phyloP scores from a whole-genome alignment of 2,888 invertebrate genomes.

The Macrosoma leucophasiata region DNA sequence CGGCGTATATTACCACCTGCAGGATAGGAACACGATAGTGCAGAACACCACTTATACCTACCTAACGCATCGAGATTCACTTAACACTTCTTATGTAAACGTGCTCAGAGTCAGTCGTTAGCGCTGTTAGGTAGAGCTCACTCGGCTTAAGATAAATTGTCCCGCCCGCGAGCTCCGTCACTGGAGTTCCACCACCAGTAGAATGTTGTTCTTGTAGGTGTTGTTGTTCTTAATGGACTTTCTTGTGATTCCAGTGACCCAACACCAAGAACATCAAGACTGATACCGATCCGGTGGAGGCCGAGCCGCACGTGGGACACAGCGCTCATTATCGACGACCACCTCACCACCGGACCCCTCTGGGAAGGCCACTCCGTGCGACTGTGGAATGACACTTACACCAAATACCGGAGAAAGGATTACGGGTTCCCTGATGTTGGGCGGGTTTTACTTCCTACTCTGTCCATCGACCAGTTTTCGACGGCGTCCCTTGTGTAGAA shows the following conservation, averaged over 20 bases:
- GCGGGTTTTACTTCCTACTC: not conserved
- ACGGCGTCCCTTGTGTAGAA: not conserved
- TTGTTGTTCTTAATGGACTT: too few relatives aligned
- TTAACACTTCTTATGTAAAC: too few relatives aligned
- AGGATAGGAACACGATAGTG: too few relatives aligned
- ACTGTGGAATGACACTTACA: conserved; percentile 61
- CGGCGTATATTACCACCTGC: too few relatives aligned
- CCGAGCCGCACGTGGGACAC: conserved; percentile 47
- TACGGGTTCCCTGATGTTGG: conserved; percentile 26
- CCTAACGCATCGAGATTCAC: too few relatives aligned
- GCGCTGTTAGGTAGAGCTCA: too few relatives aligned
- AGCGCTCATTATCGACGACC: conserved; percentile 51
- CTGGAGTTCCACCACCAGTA: too few relatives aligned
- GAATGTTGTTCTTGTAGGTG: too few relatives aligned
- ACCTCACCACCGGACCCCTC: conserved; percentile 45
- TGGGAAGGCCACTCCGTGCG: conserved; percentile 45
- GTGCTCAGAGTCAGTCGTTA: too few relatives aligned
- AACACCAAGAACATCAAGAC: conserved; percentile 42
- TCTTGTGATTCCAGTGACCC: conserved; percentile 65
- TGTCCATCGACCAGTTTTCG: not conserved
- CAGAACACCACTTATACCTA: too few relatives aligned
- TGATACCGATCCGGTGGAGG: conserved; percentile 52
- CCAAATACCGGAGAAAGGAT: conserved; percentile 44
- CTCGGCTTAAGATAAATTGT: too few relatives aligned
- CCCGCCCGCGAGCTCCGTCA: too few relatives aligned